A percentile compares a stretch with the other conserved stretches of the same genome.
These are phyloP conservation scores for Zalophus californianus DNA, from an alignment of 2,797 vertebrate genomes.

Conservation along the genomic window DNA sequence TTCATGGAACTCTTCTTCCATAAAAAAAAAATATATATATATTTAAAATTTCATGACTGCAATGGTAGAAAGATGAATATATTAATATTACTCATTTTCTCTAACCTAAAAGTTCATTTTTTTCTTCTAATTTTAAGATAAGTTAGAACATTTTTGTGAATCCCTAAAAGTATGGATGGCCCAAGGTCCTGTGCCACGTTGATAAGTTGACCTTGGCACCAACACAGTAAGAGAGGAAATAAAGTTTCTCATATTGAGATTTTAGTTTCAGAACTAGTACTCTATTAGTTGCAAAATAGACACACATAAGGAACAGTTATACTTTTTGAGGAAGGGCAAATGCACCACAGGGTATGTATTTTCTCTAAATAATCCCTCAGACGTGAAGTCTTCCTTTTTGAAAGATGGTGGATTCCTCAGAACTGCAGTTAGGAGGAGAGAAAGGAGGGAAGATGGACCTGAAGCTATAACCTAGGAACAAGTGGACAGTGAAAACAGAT, in stretches of 20 bases:
- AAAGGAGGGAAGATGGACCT: not conserved
- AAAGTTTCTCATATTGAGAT: not conserved
- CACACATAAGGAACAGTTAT: not conserved
- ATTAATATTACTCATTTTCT: not conserved
- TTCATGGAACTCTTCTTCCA: not conserved
- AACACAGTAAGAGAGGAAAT: not conserved
- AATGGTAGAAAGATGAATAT: not conserved
- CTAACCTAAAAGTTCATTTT: not conserved
- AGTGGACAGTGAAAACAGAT: not conserved
- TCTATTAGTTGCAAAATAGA: not conserved
- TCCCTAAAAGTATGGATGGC: not conserved
- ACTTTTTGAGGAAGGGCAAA: not conserved
- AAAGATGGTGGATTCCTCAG: not conserved
- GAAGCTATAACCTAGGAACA: not conserved
- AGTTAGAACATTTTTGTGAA: not conserved
- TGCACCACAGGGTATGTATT: not conserved
- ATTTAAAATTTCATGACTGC: not conserved
- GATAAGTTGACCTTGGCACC: not conserved
- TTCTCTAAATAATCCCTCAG: not conserved
- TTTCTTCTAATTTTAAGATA: conserved; percentile 7
- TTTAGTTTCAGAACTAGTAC: not conserved
- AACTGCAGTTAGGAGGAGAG: not conserved
- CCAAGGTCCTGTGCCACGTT: not conserved
- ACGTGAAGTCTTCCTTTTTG: not conserved
- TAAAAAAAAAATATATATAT: not conserved